Percentiles rank a stretch among this genome's conserved stretches.
Conservation (phyloP, 2,888 invertebrate species). For the Dynastes grantii region DNA sequence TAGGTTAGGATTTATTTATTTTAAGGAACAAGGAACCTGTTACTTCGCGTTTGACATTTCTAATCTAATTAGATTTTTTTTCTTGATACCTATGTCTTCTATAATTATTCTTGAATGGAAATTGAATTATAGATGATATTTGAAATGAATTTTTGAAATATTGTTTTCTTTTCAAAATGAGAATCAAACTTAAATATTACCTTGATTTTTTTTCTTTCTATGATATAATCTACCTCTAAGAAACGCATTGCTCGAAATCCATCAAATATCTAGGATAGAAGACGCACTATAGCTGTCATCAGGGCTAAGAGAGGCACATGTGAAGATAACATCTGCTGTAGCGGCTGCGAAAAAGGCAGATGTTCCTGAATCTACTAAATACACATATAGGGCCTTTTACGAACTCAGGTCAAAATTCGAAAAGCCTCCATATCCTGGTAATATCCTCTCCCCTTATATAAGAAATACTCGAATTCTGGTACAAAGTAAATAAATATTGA, state of each 20-base stretch:
- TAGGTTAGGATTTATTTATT: neutral
- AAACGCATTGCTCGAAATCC: neutral
- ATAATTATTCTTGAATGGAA: too few relatives aligned
- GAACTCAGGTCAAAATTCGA: conserved; percentile 31
- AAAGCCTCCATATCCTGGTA: conserved; percentile 25
- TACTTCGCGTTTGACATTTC: neutral
- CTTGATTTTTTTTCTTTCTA: too few relatives aligned
- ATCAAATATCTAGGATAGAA: too few relatives aligned
- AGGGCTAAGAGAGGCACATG: conserved; percentile 32
- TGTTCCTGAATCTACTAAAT: conserved; percentile 17
- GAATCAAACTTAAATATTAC: too few relatives aligned
- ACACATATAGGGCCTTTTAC: neutral
- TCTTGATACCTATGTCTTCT: too few relatives aligned
- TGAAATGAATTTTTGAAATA: too few relatives aligned
- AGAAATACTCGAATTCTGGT: neutral
- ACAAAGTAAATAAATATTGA: neutral
- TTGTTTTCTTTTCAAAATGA: too few relatives aligned
- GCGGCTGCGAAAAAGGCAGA: conserved; percentile 22
- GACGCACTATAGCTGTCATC: conserved; percentile 25
- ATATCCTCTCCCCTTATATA: conserved; percentile 17
- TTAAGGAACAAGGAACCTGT: neutral
- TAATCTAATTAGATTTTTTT: neutral
- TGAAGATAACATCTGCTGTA: conserved; percentile 43
- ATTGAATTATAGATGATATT: too few relatives aligned
- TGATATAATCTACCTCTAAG: neutral